Evolutionary conservation across 2,797 vertebrate species (phyloP).

Genomic region (Platalea minor): DNA sequence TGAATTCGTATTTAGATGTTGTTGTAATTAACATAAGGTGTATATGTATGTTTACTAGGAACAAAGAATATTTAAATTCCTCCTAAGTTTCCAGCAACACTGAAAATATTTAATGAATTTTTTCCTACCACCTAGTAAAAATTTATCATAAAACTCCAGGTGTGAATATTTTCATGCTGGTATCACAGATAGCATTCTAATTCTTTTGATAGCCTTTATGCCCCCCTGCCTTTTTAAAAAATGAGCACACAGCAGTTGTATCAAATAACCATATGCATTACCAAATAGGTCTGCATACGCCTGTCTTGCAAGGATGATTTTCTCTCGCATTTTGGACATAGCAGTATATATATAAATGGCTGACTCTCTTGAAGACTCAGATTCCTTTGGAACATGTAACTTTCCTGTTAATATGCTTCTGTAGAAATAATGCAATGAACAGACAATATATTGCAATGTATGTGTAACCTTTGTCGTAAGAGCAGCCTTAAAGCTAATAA

Average conservation of each 20-base stretch:
- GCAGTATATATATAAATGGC: background rate
- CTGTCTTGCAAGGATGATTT: background rate
- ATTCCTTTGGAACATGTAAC: background rate
- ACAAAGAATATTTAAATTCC: background rate
- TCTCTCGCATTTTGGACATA: background rate
- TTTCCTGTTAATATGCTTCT: background rate
- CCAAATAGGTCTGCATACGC: background rate
- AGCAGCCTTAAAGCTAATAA: background rate
- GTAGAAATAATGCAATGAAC: background rate
- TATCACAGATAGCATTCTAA: background rate
- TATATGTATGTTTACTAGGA: background rate
- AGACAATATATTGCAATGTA: background rate
- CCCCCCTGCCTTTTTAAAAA: background rate
- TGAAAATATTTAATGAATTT: background rate
- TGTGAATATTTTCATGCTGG: background rate
- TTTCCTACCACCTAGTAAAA: background rate
- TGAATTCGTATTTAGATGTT: background rate
- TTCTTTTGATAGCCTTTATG: background rate
- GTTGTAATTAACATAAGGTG: background rate
- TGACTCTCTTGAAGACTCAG: background rate
- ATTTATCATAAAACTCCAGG: background rate
- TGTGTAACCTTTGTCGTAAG: background rate
- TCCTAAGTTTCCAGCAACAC: background rate
- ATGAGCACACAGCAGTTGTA: background rate
- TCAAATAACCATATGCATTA: background rate